Evolutionary conservation across 2,113 vertebrate genomes (phyloP).

Genomic region (Pelusios castaneus): DNA sequence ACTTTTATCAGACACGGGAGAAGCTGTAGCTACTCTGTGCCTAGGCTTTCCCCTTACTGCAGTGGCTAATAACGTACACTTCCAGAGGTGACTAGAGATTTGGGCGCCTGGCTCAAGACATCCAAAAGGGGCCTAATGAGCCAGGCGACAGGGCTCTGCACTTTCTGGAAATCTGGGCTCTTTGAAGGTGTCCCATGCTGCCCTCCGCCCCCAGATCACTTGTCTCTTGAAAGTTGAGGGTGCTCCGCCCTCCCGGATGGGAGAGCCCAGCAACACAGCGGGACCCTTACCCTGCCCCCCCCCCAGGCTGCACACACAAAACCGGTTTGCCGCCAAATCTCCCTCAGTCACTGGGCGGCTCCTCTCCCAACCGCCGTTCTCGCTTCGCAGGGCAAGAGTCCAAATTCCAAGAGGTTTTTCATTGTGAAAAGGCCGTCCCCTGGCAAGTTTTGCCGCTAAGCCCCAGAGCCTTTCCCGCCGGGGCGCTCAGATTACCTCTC

Average conservation of each 20-base stretch:
- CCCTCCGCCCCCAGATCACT: no score
- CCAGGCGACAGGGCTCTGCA: background rate
- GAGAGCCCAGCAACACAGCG: rapidly evolving
- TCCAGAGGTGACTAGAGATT: no score
- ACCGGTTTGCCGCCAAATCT: background rate
- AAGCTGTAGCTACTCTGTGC: background rate
- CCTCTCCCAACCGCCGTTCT: background rate
- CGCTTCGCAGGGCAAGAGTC: background rate
- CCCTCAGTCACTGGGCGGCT: no score
- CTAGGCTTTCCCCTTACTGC: background rate
- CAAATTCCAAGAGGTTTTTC: background rate
- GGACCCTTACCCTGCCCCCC: background rate
- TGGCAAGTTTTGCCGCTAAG: background rate
- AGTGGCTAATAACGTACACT: background rate
- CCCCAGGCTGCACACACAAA: no score
- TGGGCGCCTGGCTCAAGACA: background rate
- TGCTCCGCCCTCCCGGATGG: background rate
- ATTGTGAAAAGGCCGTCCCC: background rate
- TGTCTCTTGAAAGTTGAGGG: background rate
- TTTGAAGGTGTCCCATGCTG: background rate
- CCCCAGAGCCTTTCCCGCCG: background rate
- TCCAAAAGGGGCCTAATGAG: background rate
- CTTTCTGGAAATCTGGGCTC: background rate
- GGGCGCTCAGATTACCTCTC: background rate
- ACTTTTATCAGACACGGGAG: background rate